These are phyloP conservation scores for Hemichromis elongatus DNA, from an alignment of 2,113 vertebrate genomes.

Conservation along the genomic window DNA sequence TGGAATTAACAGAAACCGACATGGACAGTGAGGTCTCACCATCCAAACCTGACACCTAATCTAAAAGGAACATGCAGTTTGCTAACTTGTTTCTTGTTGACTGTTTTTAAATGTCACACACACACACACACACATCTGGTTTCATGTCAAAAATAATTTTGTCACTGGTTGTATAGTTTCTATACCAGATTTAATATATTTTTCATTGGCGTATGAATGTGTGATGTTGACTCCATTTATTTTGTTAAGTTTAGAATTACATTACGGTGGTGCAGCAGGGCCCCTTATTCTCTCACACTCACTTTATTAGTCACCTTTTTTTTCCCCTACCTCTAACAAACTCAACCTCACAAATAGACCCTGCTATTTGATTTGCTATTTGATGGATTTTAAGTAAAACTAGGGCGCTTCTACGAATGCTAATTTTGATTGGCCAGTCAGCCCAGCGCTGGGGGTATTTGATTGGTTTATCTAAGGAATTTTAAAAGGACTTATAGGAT, in stretches of 20 bases:
- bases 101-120: not conserved
- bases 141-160: constrained; percentile 19
- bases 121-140: not conserved
- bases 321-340: constrained; percentile 57
- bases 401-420: constrained; percentile 28
- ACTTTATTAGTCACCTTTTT: constrained; percentile 41
- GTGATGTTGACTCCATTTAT: constrained; percentile 47
- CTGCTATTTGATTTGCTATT: constrained; percentile 50
- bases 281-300: constrained; percentile 2
- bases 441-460: constrained; percentile 26
- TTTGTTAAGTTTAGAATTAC: constrained; percentile 41
- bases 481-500: constrained; percentile 64
- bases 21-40: not conserved
- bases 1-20: not conserved
- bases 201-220: constrained; percentile 32
- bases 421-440: constrained; percentile 58
- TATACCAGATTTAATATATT: constrained; percentile 8
- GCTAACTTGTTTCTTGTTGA: not conserved
- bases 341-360: constrained; percentile 44
- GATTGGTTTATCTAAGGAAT: constrained; percentile 65
- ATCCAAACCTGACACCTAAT: not conserved
- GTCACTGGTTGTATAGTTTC: constrained; percentile 15
- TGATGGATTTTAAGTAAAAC: constrained; percentile 57
- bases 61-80: not conserved
- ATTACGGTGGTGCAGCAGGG: constrained; percentile 13